Evolutionary conservation across 1,140 invertebrate genomes (phyloP), one percentile per base, ranked within the genome.

Genomic region (Nasonia longicornis): DNA sequence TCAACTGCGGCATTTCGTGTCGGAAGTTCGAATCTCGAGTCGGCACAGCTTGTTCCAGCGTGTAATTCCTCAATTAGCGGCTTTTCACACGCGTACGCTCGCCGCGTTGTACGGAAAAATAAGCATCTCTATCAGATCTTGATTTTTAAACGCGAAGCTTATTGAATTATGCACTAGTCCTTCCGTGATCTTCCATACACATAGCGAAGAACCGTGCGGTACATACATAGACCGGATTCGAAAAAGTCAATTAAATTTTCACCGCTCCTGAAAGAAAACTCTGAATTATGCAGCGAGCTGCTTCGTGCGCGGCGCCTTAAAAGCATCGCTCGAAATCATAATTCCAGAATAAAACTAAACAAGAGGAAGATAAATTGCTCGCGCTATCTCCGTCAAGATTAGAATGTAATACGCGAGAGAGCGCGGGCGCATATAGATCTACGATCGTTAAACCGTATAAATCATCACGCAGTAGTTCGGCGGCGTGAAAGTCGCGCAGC

Each of bases 331-430:
- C 45, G 45, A 35, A 58, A 76, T 77, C 64, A 77, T 66, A 66
- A 48, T 77, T 52, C 20, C 16, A n/a, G 48, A 76, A 76, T 76
- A 76, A 76, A 76, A 66, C 42, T 48, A 69, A 77, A 77, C 66
- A 48, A 77, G 76, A 69, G 16, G 12, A 52, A 69, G 64, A 77
- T 69, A 69, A 77, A 77, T 52, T 48, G 16, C 38, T 45, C 20
- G 4, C 12, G 3, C 6, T 69, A 42, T 69, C 66, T 20, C 6
- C 64, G 70, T 77, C 64, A 38, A 77, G 76, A 69, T 69, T n/a
- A 45, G 0, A 42, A 35, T 35, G 31, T 35, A 42, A 20, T 45
- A 6, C 38, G 22, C 22, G 74, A 29, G 74, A 38, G 35, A 8
- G 66, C 12, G 1, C 26, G 26, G 26, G 26, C 26, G 26, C 26